A percentile compares a stretch with the other conserved stretches of the same genome.
Evolutionary conservation across 2,888 invertebrate genomes (phyloP).

Genomic region (Phoronis australis): DNA sequence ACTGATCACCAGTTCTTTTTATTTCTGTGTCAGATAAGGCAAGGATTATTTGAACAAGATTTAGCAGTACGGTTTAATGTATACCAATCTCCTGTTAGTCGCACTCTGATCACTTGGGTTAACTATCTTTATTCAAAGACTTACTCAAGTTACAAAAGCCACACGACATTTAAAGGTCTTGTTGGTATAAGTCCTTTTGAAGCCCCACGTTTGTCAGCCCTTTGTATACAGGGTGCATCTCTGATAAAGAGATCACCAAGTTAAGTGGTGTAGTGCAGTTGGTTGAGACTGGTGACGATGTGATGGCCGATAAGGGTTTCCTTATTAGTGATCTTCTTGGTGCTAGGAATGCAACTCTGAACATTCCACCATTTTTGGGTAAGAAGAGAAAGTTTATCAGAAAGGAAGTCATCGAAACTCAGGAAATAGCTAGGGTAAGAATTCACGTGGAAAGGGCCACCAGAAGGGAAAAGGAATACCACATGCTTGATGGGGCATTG

Average conservation of each 20-base stretch:
- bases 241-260: slow-evolving; percentile 11
- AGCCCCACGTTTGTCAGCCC: slow-evolving; percentile 7
- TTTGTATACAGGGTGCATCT: slow-evolving; percentile 10
- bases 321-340: slow-evolving; percentile 7
- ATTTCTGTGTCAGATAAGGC: slow-evolving; percentile 10
- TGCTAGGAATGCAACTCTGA: slow-evolving; percentile 4
- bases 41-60: slow-evolving; percentile 10
- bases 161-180: slow-evolving; percentile 10
- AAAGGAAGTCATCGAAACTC: neutral
- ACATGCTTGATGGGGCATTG: slow-evolving; percentile 9
- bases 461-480: slow-evolving; percentile 7
- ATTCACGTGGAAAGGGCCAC: slow-evolving; percentile 9
- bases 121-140: slow-evolving; percentile 8
- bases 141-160: slow-evolving; percentile 10
- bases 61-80: slow-evolving; percentile 10
- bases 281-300: slow-evolving; percentile 9
- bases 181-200: slow-evolving; percentile 11
- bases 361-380: slow-evolving; percentile 12
- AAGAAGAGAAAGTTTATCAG: neutral
- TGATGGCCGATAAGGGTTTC: slow-evolving; percentile 16
- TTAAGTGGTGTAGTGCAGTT: slow-evolving; percentile 6
- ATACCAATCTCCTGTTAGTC: slow-evolving; percentile 8
- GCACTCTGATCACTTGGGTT: slow-evolving; percentile 9
- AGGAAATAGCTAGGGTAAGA: slow-evolving; percentile 4
- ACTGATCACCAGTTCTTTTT: slow-evolving; percentile 12